phyloP scores from a whole-genome alignment of 1,140 invertebrate genomes.

The Seison nebaliae region DNA sequence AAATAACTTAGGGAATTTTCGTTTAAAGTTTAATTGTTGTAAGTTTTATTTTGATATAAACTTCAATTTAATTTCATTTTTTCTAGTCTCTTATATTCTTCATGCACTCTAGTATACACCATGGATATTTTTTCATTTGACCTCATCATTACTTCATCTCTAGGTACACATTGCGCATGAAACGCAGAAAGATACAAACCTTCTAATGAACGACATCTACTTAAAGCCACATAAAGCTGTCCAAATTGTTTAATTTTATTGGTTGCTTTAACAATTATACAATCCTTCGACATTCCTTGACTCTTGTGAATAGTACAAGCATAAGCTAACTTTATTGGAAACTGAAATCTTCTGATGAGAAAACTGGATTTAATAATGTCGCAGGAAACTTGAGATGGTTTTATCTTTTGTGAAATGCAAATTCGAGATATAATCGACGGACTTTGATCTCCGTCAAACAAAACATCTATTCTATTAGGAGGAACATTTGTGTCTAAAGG shows the following conservation, averaged over 20 bases:
- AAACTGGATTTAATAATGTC: no score
- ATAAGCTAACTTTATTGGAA: slow-evolving; percentile 30
- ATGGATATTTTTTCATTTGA: no score
- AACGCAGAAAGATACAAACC: slow-evolving; percentile 61
- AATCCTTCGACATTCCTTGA: slow-evolving; percentile 29
- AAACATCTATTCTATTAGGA: slow-evolving; percentile 42
- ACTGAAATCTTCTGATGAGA: no score
- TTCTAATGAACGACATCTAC: slow-evolving; percentile 40
- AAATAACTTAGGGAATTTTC: no score
- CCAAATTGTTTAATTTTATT: slow-evolving; percentile 17
- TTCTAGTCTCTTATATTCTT: no score
- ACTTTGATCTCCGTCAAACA: slow-evolving; percentile 43
- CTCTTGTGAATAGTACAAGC: slow-evolving; percentile 34
- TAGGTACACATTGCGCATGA: no score
- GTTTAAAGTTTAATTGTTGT: no score
- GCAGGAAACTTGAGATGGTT: no score
- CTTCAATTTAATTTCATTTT: neutral
- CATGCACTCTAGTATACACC: no score
- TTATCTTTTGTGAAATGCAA: no score
- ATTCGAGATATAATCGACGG: slow-evolving; percentile 18
- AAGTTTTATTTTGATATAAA: no score
- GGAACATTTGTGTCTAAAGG: slow-evolving; percentile 62
- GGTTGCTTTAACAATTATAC: slow-evolving; percentile 16
- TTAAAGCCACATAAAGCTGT: slow-evolving; percentile 19
- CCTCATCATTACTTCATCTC: no score